Conservation (phyloP, 2,797 vertebrate species). For the Pelochelys cantorii region DNA sequence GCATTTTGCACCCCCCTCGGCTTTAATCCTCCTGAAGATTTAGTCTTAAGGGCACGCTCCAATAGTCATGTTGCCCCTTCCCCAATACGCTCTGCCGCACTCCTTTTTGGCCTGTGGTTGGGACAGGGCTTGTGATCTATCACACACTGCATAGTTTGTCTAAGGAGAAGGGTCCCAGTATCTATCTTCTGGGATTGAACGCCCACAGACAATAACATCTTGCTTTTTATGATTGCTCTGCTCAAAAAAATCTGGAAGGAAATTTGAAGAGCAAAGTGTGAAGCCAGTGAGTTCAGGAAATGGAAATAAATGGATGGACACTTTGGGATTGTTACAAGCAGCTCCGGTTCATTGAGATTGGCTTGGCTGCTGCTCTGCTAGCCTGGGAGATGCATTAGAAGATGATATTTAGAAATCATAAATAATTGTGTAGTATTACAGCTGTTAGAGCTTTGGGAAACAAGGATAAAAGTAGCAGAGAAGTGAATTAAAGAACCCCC, state of each 20-base stretch:
- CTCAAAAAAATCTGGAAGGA: background rate
- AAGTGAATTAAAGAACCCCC: constrained; percentile 42
- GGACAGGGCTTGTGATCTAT: background rate
- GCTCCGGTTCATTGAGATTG: constrained; percentile 59
- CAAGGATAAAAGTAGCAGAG: constrained; percentile 37
- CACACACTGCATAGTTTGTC: background rate
- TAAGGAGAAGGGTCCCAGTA: background rate
- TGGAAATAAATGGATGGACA: constrained; percentile 33
- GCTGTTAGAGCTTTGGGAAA: constrained; percentile 51
- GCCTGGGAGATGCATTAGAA: constrained; percentile 54
- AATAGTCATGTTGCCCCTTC: background rate
- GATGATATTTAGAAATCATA: constrained; percentile 59
- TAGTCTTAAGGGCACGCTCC: background rate
- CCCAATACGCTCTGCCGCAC: accelerated
- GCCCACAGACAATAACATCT: background rate
- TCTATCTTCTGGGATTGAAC: background rate
- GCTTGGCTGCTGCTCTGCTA: constrained; percentile 41
- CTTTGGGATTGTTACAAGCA: constrained; percentile 34
- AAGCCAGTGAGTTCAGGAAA: constrained; percentile 19
- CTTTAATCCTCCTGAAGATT: background rate
- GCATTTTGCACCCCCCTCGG: background rate
- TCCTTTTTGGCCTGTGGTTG: accelerated
- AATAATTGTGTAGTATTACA: constrained; percentile 53
- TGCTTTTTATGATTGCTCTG: constrained; percentile 9
- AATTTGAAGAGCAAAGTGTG: background rate